Evolutionary conservation across 2,113 vertebrate species (phyloP).

Genomic region (Balaeniceps rex): DNA sequence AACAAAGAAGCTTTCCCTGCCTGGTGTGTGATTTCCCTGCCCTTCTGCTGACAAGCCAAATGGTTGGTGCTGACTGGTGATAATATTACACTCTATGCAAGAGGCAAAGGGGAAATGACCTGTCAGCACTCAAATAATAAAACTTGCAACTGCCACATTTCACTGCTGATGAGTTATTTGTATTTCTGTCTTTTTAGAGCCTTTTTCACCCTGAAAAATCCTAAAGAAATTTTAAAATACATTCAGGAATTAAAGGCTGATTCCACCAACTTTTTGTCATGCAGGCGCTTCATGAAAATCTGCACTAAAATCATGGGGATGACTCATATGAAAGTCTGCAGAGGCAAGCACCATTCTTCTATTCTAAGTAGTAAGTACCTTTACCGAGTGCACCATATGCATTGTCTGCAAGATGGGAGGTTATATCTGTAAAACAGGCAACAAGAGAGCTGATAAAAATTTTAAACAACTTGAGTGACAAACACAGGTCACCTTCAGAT

Average conservation of each 20-base stretch:
- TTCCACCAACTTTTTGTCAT: neutral
- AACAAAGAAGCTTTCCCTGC: conserved; percentile 47
- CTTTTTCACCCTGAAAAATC: neutral
- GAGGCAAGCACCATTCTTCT: neutral
- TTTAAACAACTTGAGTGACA: neutral
- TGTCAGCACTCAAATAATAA: conserved; percentile 22
- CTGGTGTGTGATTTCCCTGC: conserved; percentile 43
- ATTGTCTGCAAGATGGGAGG: neutral
- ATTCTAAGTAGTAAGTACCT: neutral
- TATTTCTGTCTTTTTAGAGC: neutral
- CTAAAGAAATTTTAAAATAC: neutral
- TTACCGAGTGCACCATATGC: neutral
- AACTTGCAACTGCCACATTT: neutral
- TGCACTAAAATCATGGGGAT: neutral
- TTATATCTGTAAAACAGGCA: neutral
- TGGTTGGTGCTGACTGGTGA: conserved; percentile 30
- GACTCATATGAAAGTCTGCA: neutral
- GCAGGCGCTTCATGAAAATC: neutral
- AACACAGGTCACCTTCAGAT: neutral
- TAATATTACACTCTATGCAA: conserved; percentile 8
- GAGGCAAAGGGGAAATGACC: conserved; percentile 36
- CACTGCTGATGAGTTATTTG: neutral
- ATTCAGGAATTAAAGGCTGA: neutral
- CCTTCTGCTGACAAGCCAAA: conserved; percentile 50
- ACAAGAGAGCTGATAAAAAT: neutral